Percentiles rank a stretch among this genome's conserved stretches.
These are phyloP conservation scores for Carassius gibelio DNA, from an alignment of 2,113 vertebrate genomes.

Conservation along the genomic window DNA sequence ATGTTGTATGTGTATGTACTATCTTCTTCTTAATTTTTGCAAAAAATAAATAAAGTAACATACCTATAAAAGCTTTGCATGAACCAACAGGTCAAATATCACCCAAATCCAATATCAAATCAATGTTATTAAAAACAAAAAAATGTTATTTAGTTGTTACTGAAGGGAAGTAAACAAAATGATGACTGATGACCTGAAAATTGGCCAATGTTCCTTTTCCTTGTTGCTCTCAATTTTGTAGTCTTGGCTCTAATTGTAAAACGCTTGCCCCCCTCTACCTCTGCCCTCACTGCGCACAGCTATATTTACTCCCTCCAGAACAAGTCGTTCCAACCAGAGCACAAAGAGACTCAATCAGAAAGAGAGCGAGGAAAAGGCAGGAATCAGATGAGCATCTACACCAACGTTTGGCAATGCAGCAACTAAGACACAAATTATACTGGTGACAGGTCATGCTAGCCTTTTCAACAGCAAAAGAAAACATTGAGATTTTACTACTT, in stretches of 20 bases:
- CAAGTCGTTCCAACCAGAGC: conserved; percentile 57
- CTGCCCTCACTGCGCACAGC: conserved; percentile 43
- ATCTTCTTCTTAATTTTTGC: not conserved
- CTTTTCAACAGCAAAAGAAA: not conserved
- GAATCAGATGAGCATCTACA: not conserved
- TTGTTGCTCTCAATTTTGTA: conserved; percentile 30
- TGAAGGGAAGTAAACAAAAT: conserved; percentile 1
- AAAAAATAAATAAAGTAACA: not conserved
- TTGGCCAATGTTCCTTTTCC: conserved; percentile 36
- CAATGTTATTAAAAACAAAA: not conserved
- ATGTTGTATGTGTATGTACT: not conserved
- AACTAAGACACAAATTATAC: not conserved
- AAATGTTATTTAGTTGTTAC: no score
- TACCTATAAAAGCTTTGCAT: not conserved
- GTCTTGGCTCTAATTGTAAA: conserved; percentile 50
- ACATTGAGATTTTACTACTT: not conserved
- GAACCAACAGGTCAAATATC: not conserved
- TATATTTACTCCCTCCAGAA: conserved; percentile 61
- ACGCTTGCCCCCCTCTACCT: conserved; percentile 35
- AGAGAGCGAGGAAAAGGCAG: conserved; percentile 23
- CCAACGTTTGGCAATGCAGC: not conserved
- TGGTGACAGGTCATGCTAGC: not conserved
- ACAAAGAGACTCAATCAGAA: conserved; percentile 37
- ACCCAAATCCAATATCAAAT: not conserved
- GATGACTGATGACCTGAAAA: conserved; percentile 24